Percentiles rank a stretch among this genome's conserved stretches.
Conservation (phyloP, 2,888 invertebrate genomes). For the Heliothis peltigera region DNA sequence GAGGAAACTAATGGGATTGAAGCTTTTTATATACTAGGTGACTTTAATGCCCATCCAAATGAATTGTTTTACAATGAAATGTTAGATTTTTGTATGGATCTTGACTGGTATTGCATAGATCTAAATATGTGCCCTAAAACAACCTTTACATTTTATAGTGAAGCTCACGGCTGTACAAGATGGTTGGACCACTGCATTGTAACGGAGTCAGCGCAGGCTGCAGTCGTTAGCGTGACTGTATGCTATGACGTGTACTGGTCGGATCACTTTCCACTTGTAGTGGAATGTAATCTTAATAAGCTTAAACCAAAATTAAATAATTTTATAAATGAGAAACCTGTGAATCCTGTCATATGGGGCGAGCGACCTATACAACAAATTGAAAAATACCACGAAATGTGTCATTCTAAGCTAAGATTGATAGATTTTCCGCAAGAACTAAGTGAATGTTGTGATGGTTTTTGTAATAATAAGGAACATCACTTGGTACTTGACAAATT, state of each 20-base stretch:
- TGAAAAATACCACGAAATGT: background rate
- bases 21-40: background rate
- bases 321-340: background rate
- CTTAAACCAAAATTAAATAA: background rate
- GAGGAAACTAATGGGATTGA: background rate
- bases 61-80: background rate
- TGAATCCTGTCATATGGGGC: background rate
- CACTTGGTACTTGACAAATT: background rate
- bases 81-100: background rate
- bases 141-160: conserved; percentile 8
- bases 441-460: background rate
- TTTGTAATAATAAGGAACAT: background rate
- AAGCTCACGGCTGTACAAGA: background rate
- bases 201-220: background rate
- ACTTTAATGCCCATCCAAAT: background rate
- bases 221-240: background rate
- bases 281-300: background rate
- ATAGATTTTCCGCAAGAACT: background rate
- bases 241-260: conserved; percentile 6
- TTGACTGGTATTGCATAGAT: background rate
- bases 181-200: conserved; percentile 14
- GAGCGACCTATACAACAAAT: background rate
- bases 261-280: background rate
- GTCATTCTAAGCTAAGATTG: background rate
- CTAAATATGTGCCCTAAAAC: background rate